Percentiles rank a stretch among this genome's conserved stretches.
Conservation (phyloP, 2,797 vertebrate genomes). For the Petrocephalus schoutedeni region DNA sequence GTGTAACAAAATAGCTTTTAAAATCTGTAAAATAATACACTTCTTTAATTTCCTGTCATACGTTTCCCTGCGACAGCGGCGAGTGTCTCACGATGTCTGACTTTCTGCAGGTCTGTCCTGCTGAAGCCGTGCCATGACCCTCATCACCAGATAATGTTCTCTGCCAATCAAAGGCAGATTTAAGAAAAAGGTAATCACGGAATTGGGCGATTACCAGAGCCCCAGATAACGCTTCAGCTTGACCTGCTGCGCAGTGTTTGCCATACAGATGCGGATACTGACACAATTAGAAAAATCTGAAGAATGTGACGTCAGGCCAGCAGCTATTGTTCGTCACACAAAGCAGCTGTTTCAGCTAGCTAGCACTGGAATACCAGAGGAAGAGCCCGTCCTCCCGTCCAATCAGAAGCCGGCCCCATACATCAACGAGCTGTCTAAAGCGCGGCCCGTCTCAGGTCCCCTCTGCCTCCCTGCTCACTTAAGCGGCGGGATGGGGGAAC, state of each 20-base stretch:
- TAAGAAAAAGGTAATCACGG: background rate
- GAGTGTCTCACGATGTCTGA: background rate
- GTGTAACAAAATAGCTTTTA: background rate
- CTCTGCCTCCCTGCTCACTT: background rate
- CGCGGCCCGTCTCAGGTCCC: background rate
- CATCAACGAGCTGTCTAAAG: background rate
- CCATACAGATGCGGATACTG: background rate
- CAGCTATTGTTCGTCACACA: background rate
- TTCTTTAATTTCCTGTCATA: background rate
- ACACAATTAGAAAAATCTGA: slow-evolving; percentile 12
- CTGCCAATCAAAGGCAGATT: background rate
- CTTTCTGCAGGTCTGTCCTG: background rate
- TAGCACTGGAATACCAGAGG: background rate
- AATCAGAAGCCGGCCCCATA: background rate
- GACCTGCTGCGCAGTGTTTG: background rate
- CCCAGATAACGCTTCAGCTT: background rate
- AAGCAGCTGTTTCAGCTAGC: background rate
- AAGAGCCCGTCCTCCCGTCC: background rate
- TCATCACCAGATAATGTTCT: background rate
- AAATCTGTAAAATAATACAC: background rate
- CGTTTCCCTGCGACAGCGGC: background rate
- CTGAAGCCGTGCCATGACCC: background rate
- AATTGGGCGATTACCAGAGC: background rate
- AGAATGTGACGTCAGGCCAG: background rate
- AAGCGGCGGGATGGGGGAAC: background rate